Percentiles rank a stretch among this genome's conserved stretches.
Evolutionary conservation across 1,140 invertebrate species (phyloP).

Genomic region (Drosophila pseudoananassae): DNA sequence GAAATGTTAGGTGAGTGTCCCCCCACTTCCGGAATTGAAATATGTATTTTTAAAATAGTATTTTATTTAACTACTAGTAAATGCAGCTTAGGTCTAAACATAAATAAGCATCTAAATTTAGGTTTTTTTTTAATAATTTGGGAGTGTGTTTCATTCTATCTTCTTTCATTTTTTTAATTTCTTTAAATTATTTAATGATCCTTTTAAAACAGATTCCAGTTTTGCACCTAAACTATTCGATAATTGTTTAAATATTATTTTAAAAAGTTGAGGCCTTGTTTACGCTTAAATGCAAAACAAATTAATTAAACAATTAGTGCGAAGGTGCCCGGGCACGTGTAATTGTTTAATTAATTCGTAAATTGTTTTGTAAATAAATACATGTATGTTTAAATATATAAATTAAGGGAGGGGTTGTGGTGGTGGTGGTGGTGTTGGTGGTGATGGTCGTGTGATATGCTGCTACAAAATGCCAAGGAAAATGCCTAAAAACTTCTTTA

Average conservation of each 20-base stretch:
- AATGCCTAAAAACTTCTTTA: conserved; percentile 64
- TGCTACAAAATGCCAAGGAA: conserved; percentile 63
- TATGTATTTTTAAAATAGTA: conserved; percentile 46
- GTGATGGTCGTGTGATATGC: conserved; percentile 2
- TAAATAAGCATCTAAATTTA: conserved; percentile 80
- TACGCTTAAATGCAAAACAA: conserved; percentile 80
- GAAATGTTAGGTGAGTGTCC: conserved; percentile 93
- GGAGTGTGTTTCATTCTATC: conserved; percentile 23
- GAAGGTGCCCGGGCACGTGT: conserved; percentile 46
- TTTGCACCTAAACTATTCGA: conserved; percentile 59
- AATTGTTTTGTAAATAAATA: conserved; percentile 73
- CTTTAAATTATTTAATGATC: conserved; percentile 34
- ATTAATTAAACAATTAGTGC: conserved; percentile 83
- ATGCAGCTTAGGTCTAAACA: conserved; percentile 81
- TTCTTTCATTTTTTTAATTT: conserved; percentile 32
- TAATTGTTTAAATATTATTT: conserved; percentile 51
- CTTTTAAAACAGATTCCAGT: conserved; percentile 49
- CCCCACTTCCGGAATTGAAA: too few species aligned
- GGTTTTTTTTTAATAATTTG: conserved; percentile 36
- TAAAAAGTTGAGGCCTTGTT: conserved; percentile 72
- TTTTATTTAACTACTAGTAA: conserved; percentile 80
- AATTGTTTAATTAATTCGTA: conserved; percentile 84
- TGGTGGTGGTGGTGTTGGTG: neutral
- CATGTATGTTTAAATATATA: conserved; percentile 66
- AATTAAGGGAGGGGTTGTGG: conserved; percentile 43